phyloP scores from a whole-genome alignment of 2,797 vertebrate species.

The Spea hammondii region DNA sequence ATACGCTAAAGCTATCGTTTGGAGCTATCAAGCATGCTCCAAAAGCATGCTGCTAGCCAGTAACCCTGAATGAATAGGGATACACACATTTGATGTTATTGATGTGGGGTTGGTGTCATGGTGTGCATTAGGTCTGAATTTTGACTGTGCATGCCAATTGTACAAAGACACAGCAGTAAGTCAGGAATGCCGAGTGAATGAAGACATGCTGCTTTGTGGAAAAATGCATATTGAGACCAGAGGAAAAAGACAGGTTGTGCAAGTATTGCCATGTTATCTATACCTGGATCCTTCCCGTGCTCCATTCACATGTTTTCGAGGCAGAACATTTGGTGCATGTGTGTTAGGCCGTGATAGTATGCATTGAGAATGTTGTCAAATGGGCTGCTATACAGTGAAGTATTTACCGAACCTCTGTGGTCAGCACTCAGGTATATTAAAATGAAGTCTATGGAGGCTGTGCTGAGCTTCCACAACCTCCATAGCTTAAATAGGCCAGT shows the following conservation, averaged over 20 bases:
- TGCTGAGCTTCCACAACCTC: no score
- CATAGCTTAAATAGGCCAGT: no score
- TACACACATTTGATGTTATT: not conserved
- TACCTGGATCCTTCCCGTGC: no score
- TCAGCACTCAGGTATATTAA: no score
- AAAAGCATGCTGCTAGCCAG: not conserved
- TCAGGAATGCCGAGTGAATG: not conserved
- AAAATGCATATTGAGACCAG: not conserved
- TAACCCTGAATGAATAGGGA: not conserved
- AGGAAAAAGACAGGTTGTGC: not conserved
- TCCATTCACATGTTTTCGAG: no score
- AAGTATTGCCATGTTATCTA: no score
- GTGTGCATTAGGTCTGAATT: not conserved
- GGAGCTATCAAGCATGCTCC: not conserved
- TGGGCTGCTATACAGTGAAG: no score
- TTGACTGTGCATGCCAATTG: not conserved
- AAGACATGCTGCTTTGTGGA: not conserved
- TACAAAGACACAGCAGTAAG: constrained; percentile 1
- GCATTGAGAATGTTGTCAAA: no score
- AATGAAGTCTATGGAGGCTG: no score
- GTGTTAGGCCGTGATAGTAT: no score
- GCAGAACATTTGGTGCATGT: no score
- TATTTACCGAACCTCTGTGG: no score
- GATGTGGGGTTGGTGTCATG: not conserved
- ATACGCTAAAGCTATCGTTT: not conserved